phyloP scores from a whole-genome alignment of 2,888 invertebrate species.

The Chaetoderma sp. region DNA sequence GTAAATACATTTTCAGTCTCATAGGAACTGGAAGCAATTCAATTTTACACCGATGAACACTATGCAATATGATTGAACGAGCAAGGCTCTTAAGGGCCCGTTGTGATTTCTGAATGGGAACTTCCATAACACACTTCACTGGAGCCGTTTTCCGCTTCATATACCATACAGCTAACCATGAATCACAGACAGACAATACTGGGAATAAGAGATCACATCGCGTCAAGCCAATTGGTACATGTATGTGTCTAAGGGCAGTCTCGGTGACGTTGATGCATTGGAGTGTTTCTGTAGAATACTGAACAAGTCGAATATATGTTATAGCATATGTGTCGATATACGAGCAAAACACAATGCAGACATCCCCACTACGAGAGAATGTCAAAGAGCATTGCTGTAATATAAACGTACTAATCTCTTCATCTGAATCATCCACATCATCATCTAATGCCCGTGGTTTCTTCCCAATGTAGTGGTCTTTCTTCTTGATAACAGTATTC shows the following conservation, averaged over 20 bases:
- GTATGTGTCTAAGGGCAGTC: background rate
- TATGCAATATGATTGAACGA: background rate
- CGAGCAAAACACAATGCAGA: background rate
- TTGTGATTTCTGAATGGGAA: background rate
- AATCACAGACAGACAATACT: background rate
- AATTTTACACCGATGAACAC: background rate
- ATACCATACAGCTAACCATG: background rate
- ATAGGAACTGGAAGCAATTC: background rate
- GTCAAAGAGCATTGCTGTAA: constrained; percentile 8
- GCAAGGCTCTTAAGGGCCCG: background rate
- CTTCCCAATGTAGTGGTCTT: background rate
- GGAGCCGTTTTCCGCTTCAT: background rate
- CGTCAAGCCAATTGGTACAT: background rate
- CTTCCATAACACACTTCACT: background rate
- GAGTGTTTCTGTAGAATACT: background rate
- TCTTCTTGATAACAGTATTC: background rate
- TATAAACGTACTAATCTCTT: background rate
- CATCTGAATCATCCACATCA: background rate
- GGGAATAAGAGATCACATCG: background rate
- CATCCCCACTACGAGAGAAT: constrained; percentile 12
- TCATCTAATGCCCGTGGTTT: background rate
- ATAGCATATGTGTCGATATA: background rate
- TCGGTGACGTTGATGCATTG: no score
- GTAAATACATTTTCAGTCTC: background rate
- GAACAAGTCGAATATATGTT: background rate